phyloP scores from a whole-genome alignment of 2,888 invertebrate species.

The Herminia tarsipennalis region DNA sequence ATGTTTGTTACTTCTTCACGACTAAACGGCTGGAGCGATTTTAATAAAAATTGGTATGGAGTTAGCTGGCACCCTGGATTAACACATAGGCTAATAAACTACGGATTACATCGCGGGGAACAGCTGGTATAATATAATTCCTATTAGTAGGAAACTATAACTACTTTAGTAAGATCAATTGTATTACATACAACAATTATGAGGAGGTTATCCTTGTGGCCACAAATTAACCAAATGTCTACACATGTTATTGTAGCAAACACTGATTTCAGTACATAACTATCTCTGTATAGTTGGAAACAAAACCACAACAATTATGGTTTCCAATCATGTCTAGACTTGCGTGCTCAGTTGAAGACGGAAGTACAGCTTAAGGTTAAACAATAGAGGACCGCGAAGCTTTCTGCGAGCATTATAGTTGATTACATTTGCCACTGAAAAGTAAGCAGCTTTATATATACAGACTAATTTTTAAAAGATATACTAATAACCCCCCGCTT shows the following conservation, averaged over 20 bases:
- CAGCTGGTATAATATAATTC: too few relatives aligned
- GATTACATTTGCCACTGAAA: neutral
- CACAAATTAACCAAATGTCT: too few relatives aligned
- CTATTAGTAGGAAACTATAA: too few relatives aligned
- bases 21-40: too few relatives aligned
- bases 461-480: neutral
- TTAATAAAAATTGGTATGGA: too few relatives aligned
- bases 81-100: too few relatives aligned
- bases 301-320: conserved; percentile 8
- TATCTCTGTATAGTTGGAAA: neutral
- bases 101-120: too few relatives aligned
- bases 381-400: conserved; percentile 24
- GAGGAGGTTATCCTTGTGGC: too few relatives aligned
- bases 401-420: conserved; percentile 11
- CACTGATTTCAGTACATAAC: neutral
- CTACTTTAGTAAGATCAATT: too few relatives aligned
- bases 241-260: neutral
- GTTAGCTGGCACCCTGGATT: too few relatives aligned
- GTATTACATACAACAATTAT: too few relatives aligned
- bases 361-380: conserved; percentile 28
- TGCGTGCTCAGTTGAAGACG: conserved; percentile 19
- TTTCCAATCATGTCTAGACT: conserved; percentile 11
- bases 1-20: too few relatives aligned
- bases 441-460: neutral
- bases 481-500: neutral